phyloP scores from a whole-genome alignment of 2,888 invertebrate genomes.

The Cordilura impudica region DNA sequence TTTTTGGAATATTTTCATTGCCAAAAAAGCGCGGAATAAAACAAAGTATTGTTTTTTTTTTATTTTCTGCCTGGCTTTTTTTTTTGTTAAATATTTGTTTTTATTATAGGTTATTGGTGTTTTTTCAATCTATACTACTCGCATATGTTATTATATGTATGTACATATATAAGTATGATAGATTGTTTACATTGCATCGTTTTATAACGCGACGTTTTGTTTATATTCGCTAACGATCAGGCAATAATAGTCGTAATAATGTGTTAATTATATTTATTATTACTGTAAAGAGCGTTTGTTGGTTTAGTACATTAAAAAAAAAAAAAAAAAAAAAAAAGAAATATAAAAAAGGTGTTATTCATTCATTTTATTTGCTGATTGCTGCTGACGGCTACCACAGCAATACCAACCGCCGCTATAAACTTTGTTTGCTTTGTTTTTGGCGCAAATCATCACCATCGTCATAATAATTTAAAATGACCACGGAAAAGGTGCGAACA shows the following conservation, averaged over 20 bases:
- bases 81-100: too few relatives aligned
- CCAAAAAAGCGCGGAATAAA: not conserved
- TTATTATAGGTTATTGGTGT: not conserved
- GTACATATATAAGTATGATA: too few relatives aligned
- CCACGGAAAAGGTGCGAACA: slow-evolving; percentile 56
- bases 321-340: not conserved
- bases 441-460: slow-evolving; percentile 35
- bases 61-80: not conserved
- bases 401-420: not conserved
- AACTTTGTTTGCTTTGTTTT: slow-evolving; percentile 1
- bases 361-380: not conserved
- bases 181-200: slow-evolving; percentile 6
- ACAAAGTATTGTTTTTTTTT: not conserved
- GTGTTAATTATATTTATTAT: slow-evolving; percentile 33
- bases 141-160: not conserved
- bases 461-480: slow-evolving; percentile 27
- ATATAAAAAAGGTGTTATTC: not conserved
- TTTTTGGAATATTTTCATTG: not conserved
- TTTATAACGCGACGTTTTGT: not conserved
- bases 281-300: slow-evolving; percentile 5
- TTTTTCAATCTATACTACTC: not conserved
- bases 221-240: slow-evolving; percentile 36
- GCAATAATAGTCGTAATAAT: slow-evolving; percentile 26
- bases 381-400: slow-evolving; percentile 4
- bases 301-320: not conserved